These are phyloP conservation scores for Poecilia picta DNA, from an alignment of 2,797 vertebrate species.

Conservation along the genomic window DNA sequence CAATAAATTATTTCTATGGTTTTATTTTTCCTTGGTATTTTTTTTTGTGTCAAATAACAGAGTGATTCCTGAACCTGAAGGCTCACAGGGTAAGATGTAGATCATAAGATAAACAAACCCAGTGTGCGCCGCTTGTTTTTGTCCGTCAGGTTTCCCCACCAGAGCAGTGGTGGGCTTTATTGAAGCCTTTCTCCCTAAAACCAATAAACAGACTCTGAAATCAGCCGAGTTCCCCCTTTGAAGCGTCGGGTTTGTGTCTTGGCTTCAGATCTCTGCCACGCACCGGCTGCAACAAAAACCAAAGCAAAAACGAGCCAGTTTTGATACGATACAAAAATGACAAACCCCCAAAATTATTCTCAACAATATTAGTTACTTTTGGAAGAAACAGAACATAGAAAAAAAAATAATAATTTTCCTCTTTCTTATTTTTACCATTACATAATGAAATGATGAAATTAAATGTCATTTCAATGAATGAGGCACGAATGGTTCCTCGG, in stretches of 20 bases:
- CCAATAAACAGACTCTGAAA: constrained; percentile 6
- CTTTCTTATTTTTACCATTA: neutral
- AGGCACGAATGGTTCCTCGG: constrained; percentile 13
- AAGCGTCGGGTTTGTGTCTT: neutral
- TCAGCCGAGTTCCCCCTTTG: neutral
- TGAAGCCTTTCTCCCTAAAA: neutral
- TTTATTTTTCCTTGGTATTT: neutral
- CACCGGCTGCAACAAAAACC: neutral
- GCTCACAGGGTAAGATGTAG: neutral
- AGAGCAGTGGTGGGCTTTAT: constrained; percentile 1
- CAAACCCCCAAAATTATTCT: neutral
- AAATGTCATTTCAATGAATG: constrained; percentile 31
- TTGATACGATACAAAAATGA: neutral
- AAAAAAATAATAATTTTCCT: neutral
- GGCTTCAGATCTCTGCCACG: constrained; percentile 2
- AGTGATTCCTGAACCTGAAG: no score
- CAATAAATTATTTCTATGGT: neutral
- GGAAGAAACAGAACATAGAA: neutral
- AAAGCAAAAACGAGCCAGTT: neutral
- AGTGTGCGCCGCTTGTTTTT: neutral
- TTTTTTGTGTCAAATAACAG: neutral
- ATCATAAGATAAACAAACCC: constrained; percentile 6
- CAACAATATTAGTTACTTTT: no score
- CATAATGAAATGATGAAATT: constrained; percentile 1
- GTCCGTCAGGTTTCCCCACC: constrained; percentile 1